A percentile compares a stretch with the other conserved stretches of the same genome.
Evolutionary conservation across 2,888 invertebrate genomes (phyloP).

Genomic region (Dorcus hopei): DNA sequence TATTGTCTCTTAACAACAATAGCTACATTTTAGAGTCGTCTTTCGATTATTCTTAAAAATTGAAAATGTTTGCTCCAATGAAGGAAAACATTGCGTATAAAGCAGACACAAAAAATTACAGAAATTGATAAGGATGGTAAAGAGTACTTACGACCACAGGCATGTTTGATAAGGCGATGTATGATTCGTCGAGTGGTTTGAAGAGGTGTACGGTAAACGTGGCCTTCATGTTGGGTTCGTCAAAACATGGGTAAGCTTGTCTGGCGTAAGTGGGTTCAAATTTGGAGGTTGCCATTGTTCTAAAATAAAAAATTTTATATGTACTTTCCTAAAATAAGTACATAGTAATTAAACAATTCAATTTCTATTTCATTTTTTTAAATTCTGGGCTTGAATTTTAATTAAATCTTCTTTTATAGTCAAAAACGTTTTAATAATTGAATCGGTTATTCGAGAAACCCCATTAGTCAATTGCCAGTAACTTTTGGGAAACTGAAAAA

Average conservation of each 20-base stretch:
- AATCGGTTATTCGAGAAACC: too few relatives aligned
- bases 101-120: neutral
- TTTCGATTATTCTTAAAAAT: too few relatives aligned
- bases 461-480: too few relatives aligned
- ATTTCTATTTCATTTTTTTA: too few relatives aligned
- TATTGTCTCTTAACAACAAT: too few relatives aligned
- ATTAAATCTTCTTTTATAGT: too few relatives aligned
- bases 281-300: conserved; percentile 84
- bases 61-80: too few relatives aligned
- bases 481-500: too few relatives aligned
- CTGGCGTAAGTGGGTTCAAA: conserved; percentile 94
- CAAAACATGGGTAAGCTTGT: conserved; percentile 92
- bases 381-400: too few relatives aligned
- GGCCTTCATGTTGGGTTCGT: conserved; percentile 90
- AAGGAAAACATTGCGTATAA: neutral
- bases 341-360: neutral
- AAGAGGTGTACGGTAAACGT: conserved; percentile 75
- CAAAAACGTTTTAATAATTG: too few relatives aligned
- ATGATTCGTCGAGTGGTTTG: conserved; percentile 63
- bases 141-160: conserved; percentile 56
- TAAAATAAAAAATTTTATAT: conserved; percentile 46
- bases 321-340: neutral
- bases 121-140: neutral
- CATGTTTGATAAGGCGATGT: conserved; percentile 86
- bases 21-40: too few relatives aligned